Evolutionary conservation across 1,140 invertebrate species (phyloP), one percentile per base, ranked within the genome.

Genomic region (Drosophila punjabiensis): DNA sequence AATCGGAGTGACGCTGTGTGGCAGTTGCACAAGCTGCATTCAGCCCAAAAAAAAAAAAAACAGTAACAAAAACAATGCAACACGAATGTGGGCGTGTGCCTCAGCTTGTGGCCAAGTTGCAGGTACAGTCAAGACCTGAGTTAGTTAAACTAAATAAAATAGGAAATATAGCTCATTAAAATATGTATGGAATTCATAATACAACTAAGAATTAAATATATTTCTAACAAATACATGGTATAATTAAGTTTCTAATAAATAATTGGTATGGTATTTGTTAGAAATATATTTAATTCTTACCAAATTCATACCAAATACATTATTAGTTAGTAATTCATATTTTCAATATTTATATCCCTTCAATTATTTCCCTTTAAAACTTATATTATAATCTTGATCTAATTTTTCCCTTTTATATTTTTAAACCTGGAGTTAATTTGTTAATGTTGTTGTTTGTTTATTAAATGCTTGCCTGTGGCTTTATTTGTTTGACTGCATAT

Each of bases 1-100:
- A 88, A 85, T 89, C 69, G 63, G 78, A 62, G 66, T 81, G 84
- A 84, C 85, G 66, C 81, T 20, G 74, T 20, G 74, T 62, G 67
- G 76, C 75, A 52, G 56, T 58, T 68, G 55, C 60, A 63, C 81
- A 81, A 60, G 35, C 41, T 30, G 5, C 18, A 56, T 53, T 6
- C 33, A 24, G 33, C 9, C 55, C 5, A 58, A 39, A 55, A 56
- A 69, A 30, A 32, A 48, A 14, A n/a, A 10, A 10, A 47, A 16
- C 4, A 28, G 9, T 28, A 28, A 14, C 7, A 35, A 56, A 69
- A 69, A 78, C 65, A 69, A 84, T 89, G 78, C 30, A 11, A 13
- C 35, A 39, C 55, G 59, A 61, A 13, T 5, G 55, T 58, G 13
- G 37, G 59, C 52, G 69, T 76, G 62, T 68, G 66, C 35, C 41